A percentile compares a stretch with the other conserved stretches of the same genome.
These are phyloP conservation scores for Helleia helle DNA, from an alignment of 2,888 invertebrate genomes.

Conservation along the genomic window DNA sequence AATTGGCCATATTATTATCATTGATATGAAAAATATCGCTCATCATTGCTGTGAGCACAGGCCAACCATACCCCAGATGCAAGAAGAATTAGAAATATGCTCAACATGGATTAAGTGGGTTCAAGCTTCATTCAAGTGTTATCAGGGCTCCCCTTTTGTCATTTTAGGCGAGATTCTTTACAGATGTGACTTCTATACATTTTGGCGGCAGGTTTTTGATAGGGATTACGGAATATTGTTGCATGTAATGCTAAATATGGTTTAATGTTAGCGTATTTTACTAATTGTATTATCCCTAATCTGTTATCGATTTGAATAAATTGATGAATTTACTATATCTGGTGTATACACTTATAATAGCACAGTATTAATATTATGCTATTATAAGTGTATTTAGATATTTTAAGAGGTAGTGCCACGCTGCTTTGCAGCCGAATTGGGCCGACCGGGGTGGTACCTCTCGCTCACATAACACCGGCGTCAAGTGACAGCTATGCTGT, in stretches of 20 bases:
- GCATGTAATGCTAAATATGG: constrained; percentile 19
- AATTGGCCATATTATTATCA: too few relatives aligned
- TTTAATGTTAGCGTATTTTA: constrained; percentile 2
- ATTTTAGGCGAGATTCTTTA: constrained; percentile 31
- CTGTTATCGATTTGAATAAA: too few relatives aligned
- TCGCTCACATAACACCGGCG: too few relatives aligned
- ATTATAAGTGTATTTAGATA: too few relatives aligned
- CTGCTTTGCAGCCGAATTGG: too few relatives aligned
- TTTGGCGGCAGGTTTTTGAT: constrained; percentile 31
- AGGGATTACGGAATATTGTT: constrained; percentile 28
- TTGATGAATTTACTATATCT: too few relatives aligned
- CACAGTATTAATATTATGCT: too few relatives aligned
- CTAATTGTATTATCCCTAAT: too few relatives aligned
- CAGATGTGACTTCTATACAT: constrained; percentile 28
- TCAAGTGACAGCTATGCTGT: too few relatives aligned
- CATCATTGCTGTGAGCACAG: neutral
- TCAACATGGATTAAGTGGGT: constrained; percentile 46
- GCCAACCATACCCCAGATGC: constrained; percentile 39
- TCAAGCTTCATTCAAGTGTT: constrained; percentile 29
- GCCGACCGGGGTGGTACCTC: too few relatives aligned
- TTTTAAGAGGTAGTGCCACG: too few relatives aligned
- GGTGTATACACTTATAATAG: too few relatives aligned
- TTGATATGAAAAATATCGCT: neutral
- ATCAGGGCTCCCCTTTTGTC: constrained; percentile 35
- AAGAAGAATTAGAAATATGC: constrained; percentile 49